Evolutionary conservation across 2,888 invertebrate species (phyloP).

Genomic region (Diadromus collaris): DNA sequence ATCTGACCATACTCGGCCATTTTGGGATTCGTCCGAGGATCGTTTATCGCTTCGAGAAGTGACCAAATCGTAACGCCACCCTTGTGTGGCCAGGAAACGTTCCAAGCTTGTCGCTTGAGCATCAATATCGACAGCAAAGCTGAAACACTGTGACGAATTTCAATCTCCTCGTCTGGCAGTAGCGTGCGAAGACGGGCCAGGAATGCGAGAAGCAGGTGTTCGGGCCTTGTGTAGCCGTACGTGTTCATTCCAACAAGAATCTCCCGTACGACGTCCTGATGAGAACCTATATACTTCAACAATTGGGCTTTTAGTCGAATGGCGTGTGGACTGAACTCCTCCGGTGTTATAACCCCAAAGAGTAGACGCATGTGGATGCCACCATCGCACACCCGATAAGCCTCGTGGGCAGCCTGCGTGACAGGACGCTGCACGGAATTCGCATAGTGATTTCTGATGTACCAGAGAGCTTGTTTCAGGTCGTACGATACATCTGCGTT

Average conservation of each 20-base stretch:
- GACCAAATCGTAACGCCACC: slow-evolving; percentile 52
- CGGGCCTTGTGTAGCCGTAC: slow-evolving; percentile 54
- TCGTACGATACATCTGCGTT: slow-evolving; percentile 16
- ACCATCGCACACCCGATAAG: slow-evolving; percentile 26
- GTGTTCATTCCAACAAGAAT: slow-evolving; percentile 55
- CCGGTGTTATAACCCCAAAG: slow-evolving; percentile 53
- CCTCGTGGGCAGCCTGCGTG: slow-evolving; percentile 39
- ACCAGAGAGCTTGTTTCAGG: slow-evolving; percentile 56
- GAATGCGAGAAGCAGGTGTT: slow-evolving; percentile 61
- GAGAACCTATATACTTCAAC: slow-evolving; percentile 29
- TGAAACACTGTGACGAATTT: slow-evolving; percentile 38
- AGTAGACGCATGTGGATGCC: slow-evolving; percentile 50
- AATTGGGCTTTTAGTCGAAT: slow-evolving; percentile 55
- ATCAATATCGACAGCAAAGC: slow-evolving; percentile 58
- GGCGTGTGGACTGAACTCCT: slow-evolving; percentile 50
- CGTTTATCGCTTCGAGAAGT: slow-evolving; percentile 55
- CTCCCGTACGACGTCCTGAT: slow-evolving; percentile 4
- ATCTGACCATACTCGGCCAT: slow-evolving; percentile 14
- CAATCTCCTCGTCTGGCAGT: slow-evolving; percentile 22
- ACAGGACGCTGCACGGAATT: not conserved
- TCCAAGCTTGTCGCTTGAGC: slow-evolving; percentile 46
- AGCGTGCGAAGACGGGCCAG: slow-evolving; percentile 56
- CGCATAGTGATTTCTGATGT: slow-evolving; percentile 59
- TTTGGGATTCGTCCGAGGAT: slow-evolving; percentile 23
- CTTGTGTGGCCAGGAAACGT: slow-evolving; percentile 30